Percentiles rank a stretch among this genome's conserved stretches.
Conservation (phyloP, 2,888 invertebrate species). For the Chalcis sispes region DNA sequence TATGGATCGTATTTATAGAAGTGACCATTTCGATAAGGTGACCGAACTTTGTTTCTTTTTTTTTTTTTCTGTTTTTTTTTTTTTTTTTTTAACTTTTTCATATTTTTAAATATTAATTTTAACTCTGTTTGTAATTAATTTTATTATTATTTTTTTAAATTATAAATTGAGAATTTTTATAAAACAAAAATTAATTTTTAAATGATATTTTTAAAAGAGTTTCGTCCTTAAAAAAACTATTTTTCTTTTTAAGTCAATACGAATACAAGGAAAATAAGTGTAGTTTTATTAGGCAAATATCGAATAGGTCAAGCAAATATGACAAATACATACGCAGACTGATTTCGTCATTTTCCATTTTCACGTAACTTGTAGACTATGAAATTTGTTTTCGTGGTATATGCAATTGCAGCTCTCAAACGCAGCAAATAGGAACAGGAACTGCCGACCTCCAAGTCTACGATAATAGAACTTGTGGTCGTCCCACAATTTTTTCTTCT, state of each 20-base stretch:
- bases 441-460: constrained; percentile 28
- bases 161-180: no score
- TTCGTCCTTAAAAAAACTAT: no score
- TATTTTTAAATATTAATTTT: no score
- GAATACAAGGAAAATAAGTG: no score
- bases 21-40: constrained; percentile 3
- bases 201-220: no score
- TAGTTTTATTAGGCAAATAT: no score
- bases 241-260: no score
- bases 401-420: neutral
- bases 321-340: no score
- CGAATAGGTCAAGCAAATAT: no score
- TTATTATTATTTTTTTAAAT: no score
- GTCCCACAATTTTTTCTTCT: neutral
- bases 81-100: neutral
- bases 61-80: neutral
- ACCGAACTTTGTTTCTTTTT: neutral
- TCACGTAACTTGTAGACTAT: neutral
- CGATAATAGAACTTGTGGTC: constrained; percentile 39
- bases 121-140: no score
- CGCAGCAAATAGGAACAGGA: constrained; percentile 32
- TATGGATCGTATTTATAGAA: neutral
- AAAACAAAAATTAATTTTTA: no score
- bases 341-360: neutral
- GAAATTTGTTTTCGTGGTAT: neutral